Conservation (phyloP, 2,113 vertebrate genomes). For the Mustelus asterias region DNA sequence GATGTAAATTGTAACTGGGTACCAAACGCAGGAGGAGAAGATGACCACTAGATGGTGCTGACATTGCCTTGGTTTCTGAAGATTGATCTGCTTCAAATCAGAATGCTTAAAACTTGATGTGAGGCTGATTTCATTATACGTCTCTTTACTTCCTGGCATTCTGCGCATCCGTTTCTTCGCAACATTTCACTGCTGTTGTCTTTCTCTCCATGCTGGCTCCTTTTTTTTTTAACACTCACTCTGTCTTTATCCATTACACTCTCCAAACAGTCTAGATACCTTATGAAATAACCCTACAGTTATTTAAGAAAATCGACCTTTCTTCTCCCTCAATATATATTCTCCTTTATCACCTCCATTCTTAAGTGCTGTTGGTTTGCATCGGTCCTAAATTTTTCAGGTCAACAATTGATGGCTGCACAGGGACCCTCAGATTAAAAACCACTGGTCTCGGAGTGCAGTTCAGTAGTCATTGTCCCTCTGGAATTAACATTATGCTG, state of each 20-base stretch:
- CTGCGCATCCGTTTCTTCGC: not conserved
- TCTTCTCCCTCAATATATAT: not conserved
- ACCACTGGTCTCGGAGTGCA: not conserved
- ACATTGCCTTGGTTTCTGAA: not conserved
- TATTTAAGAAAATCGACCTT: not conserved
- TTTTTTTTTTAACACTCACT: not conserved
- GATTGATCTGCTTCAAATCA: conserved; percentile 1
- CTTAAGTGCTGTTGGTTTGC: not conserved
- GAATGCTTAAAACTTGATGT: not conserved
- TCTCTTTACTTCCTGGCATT: not conserved
- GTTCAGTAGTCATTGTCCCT: not conserved
- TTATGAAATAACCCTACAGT: not conserved
- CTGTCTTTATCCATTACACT: not conserved
- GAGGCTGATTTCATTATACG: not conserved
- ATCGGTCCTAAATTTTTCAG: not conserved
- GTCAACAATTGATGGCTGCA: no score
- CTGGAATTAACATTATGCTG: not conserved
- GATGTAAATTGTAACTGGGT: conserved; percentile 33
- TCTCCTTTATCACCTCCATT: not conserved
- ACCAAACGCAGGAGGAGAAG: conserved; percentile 5
- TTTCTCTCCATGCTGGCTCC: not conserved
- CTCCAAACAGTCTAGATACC: not conserved
- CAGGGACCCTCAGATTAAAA: not conserved
- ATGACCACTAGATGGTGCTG: conserved; percentile 26
- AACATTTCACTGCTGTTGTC: conserved; percentile 8